A percentile compares a stretch with the other conserved stretches of the same genome.
phyloP scores from a whole-genome alignment of 2,113 vertebrate species.

The Choloepus hoffmanni region DNA sequence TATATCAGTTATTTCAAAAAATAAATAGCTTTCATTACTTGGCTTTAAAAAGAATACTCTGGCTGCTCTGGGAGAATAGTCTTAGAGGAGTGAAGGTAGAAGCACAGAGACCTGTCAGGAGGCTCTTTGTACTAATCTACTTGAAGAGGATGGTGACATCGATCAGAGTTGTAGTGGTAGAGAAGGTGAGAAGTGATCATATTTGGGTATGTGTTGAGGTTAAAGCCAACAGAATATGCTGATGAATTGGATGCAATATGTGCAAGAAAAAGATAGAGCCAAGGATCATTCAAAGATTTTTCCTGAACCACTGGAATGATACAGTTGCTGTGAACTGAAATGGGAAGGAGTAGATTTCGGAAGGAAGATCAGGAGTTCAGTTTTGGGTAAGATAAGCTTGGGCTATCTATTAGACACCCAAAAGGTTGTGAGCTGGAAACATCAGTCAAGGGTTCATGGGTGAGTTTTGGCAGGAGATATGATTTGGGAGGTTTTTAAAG shows the following conservation, averaged over 20 bases:
- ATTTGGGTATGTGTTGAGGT: too few relatives aligned
- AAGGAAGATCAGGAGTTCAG: neutral
- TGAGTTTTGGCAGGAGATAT: neutral
- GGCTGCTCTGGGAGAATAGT: neutral
- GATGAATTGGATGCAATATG: too few relatives aligned
- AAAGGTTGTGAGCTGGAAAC: neutral
- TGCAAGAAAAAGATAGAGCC: neutral
- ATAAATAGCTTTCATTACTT: slow-evolving; percentile 22
- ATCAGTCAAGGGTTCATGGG: neutral
- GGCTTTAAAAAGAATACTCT: slow-evolving; percentile 9
- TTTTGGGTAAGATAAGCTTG: neutral
- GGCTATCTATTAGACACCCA: neutral
- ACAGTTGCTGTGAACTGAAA: neutral
- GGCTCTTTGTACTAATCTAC: neutral
- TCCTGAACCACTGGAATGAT: neutral
- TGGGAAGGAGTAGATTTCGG: neutral
- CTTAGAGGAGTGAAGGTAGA: neutral
- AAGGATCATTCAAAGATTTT: neutral
- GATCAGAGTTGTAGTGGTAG: neutral
- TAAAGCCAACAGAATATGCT: too few relatives aligned
- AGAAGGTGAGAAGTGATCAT: too few relatives aligned
- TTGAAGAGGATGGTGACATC: neutral
- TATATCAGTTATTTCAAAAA: slow-evolving; percentile 14
- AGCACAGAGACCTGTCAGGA: neutral
- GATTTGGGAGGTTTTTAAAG: neutral